phyloP scores from a whole-genome alignment of 2,797 vertebrate species.

The Sebastes trivittatus region DNA sequence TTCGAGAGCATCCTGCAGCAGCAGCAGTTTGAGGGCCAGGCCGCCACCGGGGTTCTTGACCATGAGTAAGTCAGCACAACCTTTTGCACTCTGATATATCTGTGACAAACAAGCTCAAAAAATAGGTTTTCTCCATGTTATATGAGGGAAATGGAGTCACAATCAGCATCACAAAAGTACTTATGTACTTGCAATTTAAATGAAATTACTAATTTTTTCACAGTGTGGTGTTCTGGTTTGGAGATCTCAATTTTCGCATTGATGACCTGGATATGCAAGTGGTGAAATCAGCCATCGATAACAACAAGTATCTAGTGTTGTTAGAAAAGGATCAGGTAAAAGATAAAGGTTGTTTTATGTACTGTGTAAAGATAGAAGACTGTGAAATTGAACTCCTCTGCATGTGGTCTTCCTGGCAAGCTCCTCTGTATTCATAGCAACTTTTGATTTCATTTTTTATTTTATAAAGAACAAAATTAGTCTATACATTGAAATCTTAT shows the following conservation, averaged over 20 bases:
- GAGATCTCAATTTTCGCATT: slow-evolving; percentile 97
- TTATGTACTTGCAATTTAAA: neutral
- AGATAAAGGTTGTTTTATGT: neutral
- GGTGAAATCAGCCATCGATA: slow-evolving; percentile 93
- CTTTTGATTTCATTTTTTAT: neutral
- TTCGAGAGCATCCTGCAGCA: slow-evolving; percentile 96
- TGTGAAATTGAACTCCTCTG: neutral
- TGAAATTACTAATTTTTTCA: neutral
- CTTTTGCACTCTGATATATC: neutral
- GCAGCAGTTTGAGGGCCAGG: slow-evolving; percentile 94
- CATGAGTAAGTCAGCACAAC: slow-evolving; percentile 86
- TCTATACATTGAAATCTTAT: neutral
- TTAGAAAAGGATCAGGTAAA: slow-evolving; percentile 97
- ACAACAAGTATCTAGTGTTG: slow-evolving; percentile 86
- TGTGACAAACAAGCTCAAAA: neutral
- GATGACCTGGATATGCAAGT: slow-evolving; percentile 92
- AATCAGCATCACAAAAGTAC: neutral
- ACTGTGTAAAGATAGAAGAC: neutral
- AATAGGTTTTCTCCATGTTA: neutral
- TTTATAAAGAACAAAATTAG: neutral
- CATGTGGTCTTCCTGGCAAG: neutral
- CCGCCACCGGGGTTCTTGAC: slow-evolving; percentile 90
- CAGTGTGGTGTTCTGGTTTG: slow-evolving; percentile 98
- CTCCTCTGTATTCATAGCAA: neutral
- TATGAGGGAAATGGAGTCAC: neutral